Percentiles rank a stretch among this genome's conserved stretches.
Evolutionary conservation across 2,113 vertebrate genomes (phyloP).

Genomic region (Promerops cafer): DNA sequence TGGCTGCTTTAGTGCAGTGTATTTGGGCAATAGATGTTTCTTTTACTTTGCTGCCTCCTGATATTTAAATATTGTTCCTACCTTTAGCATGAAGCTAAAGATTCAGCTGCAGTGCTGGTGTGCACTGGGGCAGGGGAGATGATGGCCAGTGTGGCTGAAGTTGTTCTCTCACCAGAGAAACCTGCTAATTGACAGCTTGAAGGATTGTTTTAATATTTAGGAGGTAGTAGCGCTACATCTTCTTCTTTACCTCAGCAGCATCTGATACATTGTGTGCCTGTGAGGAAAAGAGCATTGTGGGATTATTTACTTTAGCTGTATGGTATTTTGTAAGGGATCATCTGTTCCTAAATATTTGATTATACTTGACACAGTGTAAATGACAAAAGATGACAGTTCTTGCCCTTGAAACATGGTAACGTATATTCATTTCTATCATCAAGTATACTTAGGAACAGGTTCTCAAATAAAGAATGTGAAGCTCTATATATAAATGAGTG

Average conservation of each 20-base stretch:
- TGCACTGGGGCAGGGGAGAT: background rate
- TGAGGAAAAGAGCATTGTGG: background rate
- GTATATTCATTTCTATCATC: background rate
- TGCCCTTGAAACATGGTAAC: background rate
- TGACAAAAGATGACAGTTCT: background rate
- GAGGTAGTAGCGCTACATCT: background rate
- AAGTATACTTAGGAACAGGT: background rate
- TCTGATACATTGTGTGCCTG: background rate
- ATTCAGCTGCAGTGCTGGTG: background rate
- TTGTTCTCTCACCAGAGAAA: background rate
- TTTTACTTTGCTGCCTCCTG: background rate
- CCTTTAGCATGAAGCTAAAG: background rate
- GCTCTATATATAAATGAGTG: background rate
- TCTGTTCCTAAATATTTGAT: conserved; percentile 7
- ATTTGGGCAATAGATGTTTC: background rate
- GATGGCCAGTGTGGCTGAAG: background rate
- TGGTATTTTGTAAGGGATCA: background rate
- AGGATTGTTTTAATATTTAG: background rate
- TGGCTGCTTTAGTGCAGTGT: background rate
- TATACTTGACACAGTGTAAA: background rate
- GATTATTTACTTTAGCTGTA: background rate
- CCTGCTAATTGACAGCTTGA: background rate
- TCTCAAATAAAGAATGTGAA: background rate
- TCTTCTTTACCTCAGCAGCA: background rate
- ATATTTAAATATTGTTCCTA: background rate